Evolutionary conservation across 2,888 invertebrate genomes (phyloP).

Genomic region (Trissoscelio sp.): DNA sequence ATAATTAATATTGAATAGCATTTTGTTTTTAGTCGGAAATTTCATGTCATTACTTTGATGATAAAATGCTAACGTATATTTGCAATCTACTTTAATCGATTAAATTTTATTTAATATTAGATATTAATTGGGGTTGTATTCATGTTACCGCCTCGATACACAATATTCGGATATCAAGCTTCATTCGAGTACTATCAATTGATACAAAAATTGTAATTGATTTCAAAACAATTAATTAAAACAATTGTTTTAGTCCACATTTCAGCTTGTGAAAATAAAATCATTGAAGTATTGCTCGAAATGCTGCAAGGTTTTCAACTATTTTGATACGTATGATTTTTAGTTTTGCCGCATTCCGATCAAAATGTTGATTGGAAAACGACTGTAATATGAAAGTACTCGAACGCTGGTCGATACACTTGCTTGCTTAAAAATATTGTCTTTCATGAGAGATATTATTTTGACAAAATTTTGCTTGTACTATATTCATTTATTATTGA

Average conservation of each 20-base stretch:
- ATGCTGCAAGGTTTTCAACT: not conserved
- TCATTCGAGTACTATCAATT: too few relatives aligned
- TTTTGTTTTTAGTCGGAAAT: too few relatives aligned
- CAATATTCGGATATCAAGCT: too few relatives aligned
- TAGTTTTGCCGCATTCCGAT: not conserved
- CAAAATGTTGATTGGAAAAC: constrained; percentile 17
- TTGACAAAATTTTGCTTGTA: not conserved
- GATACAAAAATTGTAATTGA: not conserved
- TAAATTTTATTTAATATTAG: not conserved
- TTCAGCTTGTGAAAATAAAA: not conserved
- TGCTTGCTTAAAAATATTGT: constrained; percentile 16
- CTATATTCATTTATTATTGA: constrained; percentile 18
- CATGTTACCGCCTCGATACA: not conserved
- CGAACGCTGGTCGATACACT: constrained; percentile 19
- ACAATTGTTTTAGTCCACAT: not conserved
- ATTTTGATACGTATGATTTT: not conserved
- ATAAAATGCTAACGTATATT: too few relatives aligned
- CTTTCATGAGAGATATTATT: constrained; percentile 12
- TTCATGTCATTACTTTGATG: too few relatives aligned
- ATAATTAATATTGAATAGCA: too few relatives aligned
- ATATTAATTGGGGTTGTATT: not conserved
- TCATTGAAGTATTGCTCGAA: not conserved
- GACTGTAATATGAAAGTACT: constrained; percentile 18
- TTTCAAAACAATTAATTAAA: not conserved
- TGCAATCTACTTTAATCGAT: not conserved